Base-by-base conservation (phyloP, 1,140 invertebrate genomes). In the Wasmannia auropunctata region DNA sequence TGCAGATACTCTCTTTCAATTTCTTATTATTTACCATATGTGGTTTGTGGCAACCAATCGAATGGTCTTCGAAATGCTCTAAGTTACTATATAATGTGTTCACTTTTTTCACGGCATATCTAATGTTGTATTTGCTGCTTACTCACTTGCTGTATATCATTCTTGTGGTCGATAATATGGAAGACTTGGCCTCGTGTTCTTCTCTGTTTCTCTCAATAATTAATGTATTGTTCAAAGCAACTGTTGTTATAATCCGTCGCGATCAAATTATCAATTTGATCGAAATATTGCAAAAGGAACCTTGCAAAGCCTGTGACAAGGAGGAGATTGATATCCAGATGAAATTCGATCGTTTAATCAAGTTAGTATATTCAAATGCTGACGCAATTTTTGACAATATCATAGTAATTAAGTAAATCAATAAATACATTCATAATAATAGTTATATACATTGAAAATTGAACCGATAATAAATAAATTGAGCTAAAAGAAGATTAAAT, bases 1-100 rank as follows among this genome's bases (percentile, higher is more conserved):
- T 85, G 77, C 37, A 54, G 8, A 69, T 58, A 28, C 56, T 84
- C 31, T 75, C 80, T 58, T 34, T 75, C 8, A 74, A 49, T 22
- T 75, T 87, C 19, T 74, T 40, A 10, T 4, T 75, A 11, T 84
- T 28, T 10, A 83, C 65, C 14, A 63, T 58, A 1, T n/a, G 25
- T 76, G 86, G 86, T 16, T 8, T 75, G 14, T 87, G 86, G 86
- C 69, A 49, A 40, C 77, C 86, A 5, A 34, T 25, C 8, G 28
- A 65, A n/a, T 84, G 79, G 69, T 40, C 79, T 19, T 63, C 81
- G 31, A 72, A 37, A 31, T 62, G 8, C 16, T 70, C 43, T 0
- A 49, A 69, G 28, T 40, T 19, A 11, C 2, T 76, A 28, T 85
- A 85, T 37, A 58, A 3, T 1, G 3, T 46, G 22, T 77, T 28